A percentile compares a stretch with the other conserved stretches of the same genome.
Evolutionary conservation across 1,140 invertebrate genomes (phyloP).

Genomic region (Eriocheir sinensis): DNA sequence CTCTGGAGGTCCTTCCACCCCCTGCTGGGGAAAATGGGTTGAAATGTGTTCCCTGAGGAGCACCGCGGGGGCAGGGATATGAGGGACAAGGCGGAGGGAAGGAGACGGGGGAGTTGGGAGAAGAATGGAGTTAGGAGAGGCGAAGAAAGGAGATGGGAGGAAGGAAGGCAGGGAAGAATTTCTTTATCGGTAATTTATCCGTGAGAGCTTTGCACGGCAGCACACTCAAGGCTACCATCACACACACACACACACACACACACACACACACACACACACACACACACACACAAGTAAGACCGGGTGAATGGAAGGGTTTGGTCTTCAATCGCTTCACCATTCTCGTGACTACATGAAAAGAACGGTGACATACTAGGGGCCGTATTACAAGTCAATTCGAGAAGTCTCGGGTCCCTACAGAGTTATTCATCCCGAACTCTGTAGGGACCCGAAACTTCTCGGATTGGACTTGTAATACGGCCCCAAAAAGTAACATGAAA

Average conservation of each 20-base stretch:
- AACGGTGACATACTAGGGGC: no score
- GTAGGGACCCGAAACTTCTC: no score
- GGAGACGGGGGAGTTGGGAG: background rate
- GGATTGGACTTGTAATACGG: no score
- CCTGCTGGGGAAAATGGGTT: slow-evolving; percentile 70
- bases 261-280: slow-evolving; percentile 51
- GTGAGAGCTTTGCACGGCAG: background rate
- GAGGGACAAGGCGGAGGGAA: background rate
- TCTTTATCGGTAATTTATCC: slow-evolving; percentile 49
- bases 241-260: slow-evolving; percentile 36
- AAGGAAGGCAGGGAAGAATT: background rate
- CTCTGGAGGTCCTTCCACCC: slow-evolving; percentile 37
- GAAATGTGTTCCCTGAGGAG: slow-evolving; percentile 65
- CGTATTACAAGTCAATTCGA: no score
- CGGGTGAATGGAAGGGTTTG: no score
- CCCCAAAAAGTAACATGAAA: no score
- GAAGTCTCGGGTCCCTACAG: no score
- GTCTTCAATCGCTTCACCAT: no score
- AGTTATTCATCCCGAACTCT: no score
- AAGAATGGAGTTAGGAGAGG: background rate
- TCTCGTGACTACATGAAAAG: no score
- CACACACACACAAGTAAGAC: no score
- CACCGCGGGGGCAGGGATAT: background rate
- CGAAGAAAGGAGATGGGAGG: background rate
- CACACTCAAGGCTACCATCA: background rate